Evolutionary conservation across 2,797 vertebrate species (phyloP).

Genomic region (Rhinophrynus dorsalis): DNA sequence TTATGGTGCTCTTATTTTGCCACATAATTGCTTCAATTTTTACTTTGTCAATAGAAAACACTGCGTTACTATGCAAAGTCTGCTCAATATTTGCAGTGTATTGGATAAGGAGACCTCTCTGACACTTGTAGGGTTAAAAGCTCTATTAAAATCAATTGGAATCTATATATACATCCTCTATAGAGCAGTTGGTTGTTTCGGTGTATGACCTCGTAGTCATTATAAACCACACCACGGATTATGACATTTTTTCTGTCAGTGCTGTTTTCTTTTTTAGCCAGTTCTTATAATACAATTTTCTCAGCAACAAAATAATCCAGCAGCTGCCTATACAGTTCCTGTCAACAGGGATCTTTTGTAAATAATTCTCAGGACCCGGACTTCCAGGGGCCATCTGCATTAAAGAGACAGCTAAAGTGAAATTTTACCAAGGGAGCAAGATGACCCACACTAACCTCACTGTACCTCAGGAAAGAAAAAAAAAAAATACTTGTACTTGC

Average conservation of each 20-base stretch:
- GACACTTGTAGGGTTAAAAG: too few species aligned
- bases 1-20: too few species aligned
- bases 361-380: conserved; percentile 56
- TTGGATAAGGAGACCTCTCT: too few species aligned
- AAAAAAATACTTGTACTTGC: conserved; percentile 23
- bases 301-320: conserved; percentile 48
- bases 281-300: conserved; percentile 48
- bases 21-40: too few species aligned
- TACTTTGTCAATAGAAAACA: too few species aligned
- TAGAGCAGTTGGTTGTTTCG: too few species aligned
- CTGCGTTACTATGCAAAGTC: too few species aligned
- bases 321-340: conserved; percentile 49
- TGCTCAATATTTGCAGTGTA: too few species aligned
- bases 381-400: conserved; percentile 35
- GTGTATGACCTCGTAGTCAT: too few species aligned
- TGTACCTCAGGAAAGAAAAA: conserved; percentile 15
- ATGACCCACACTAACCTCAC: background rate
- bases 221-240: too few species aligned
- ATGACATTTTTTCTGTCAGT: background rate
- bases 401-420: background rate
- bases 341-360: conserved; percentile 53
- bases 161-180: too few species aligned
- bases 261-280: background rate
- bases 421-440: background rate
- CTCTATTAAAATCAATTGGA: too few species aligned